Base-by-base conservation (phyloP, 1,140 invertebrate genomes). In the Drusus annulatus region DNA sequence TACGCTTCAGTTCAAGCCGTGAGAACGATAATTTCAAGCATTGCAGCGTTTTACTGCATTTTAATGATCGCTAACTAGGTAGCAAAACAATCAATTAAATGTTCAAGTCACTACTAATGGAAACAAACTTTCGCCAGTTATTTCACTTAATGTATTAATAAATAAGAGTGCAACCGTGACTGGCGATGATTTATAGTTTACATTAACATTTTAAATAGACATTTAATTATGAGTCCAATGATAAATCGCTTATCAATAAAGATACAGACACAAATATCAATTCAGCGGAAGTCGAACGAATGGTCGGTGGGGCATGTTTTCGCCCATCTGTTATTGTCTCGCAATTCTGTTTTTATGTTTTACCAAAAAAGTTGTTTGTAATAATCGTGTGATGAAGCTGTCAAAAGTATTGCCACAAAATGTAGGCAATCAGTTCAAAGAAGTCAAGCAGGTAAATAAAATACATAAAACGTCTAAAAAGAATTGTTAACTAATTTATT, bases 141-240 rank as follows among this genome's bases (percentile, higher is more conserved):
- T 63, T 68, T 45, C 63, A 31, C 63, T 68, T 28, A 68, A 68
- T 31, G 36, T 17, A 23, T 28, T 31, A 68, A 68, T 68, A 45
- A 60, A 15, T 60, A 21, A 21, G 17, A 21, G 17, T 31, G 63
- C 17, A 36, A n/a, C 63, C 63, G 17, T 45, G 36, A 68, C 28
- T 36, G 25, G 63, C 10, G 8, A 68, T 68, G 63, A 31, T 68
- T 16, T 31, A 68, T 28, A 45, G 25, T 19, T 45, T 36, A 16
- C 36, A 68, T 68, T 68, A 68, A 28, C 31, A 68, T 68, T 68
- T 68, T 16, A 31, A 68, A 31, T 68, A 8, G 63, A 23, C 25
- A n/a, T 68, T 68, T 31, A 68, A 68, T 68, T 25, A 45, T 45
- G 36, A 8, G 10, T 13, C 10, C 36, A 45, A 36, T 45, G 36